Percentiles rank a stretch among this genome's conserved stretches.
phyloP scores from a whole-genome alignment of 2,888 invertebrate species.

The Tetrapedia diversipes region DNA sequence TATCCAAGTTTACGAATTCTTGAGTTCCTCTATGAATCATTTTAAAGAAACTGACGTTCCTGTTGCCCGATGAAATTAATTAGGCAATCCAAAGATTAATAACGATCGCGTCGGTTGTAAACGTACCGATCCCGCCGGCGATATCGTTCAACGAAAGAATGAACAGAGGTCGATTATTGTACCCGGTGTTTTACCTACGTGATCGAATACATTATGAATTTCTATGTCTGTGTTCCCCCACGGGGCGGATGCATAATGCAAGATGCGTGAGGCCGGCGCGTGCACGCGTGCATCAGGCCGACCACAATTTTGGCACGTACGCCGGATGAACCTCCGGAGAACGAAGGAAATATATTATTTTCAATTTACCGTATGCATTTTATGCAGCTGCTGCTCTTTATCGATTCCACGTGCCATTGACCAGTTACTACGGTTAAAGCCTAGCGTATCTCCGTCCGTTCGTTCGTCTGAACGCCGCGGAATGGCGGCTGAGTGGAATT shows the following conservation, averaged over 20 bases:
- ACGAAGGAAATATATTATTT: conserved; percentile 56
- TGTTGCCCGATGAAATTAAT: neutral
- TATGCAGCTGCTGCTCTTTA: conserved; percentile 33
- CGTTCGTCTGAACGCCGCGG: conserved; percentile 10
- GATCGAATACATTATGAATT: conserved; percentile 39
- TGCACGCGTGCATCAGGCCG: conserved; percentile 14
- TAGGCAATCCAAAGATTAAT: neutral
- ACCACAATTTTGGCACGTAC: conserved; percentile 21
- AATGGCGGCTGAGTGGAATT: neutral
- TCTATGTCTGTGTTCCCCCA: conserved; percentile 16
- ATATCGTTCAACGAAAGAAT: conserved; percentile 18
- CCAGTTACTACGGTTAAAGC: neutral
- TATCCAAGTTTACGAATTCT: too few species aligned
- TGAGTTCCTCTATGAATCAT: too few species aligned
- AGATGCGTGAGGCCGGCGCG: conserved; percentile 11
- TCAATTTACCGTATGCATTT: conserved; percentile 43
- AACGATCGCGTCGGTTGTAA: neutral
- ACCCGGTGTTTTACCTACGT: conserved; percentile 17
- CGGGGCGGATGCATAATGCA: conserved; percentile 27
- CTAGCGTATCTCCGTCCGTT: conserved; percentile 1
- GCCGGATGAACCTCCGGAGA: conserved; percentile 4
- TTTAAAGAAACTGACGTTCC: too few species aligned
- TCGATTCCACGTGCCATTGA: conserved; percentile 27
- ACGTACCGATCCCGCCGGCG: neutral
- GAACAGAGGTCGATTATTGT: conserved; percentile 22